Base-by-base conservation (phyloP, 2,113 vertebrate genomes). In the Shinisaurus crocodilurus region DNA sequence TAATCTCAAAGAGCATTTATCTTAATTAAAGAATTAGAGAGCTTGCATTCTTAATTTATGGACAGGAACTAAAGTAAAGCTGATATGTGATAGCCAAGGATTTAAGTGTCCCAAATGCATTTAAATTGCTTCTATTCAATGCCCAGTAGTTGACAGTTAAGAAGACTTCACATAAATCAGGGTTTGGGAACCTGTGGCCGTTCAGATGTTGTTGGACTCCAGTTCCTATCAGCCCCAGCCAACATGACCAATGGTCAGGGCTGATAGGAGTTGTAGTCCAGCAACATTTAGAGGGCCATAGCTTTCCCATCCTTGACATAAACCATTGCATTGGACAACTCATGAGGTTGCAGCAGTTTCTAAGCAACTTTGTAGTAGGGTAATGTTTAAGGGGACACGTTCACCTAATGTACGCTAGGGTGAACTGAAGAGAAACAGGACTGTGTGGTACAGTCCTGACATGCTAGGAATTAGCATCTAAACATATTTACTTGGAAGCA, bases 1-100 rank as follows among this genome's bases (percentile, higher is more conserved):
- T 72, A 70, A 88, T 95, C 87, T 92, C 92, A 90, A 10, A 82
- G 89, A 93, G 40, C 83, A 94, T 95, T 94, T 57, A 91, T 93
- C 90, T 94, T 92, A 90, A 90, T 95, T 96, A 95, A 87, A 91
- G 86, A 83, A 88, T 80, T 37, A 37, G 90, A 92, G 87, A 69
- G 69, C 83, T 81, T 85, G 72, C 37, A 1, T 27, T 88, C 15
- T 91, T 86, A 91, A 88, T 87, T 83, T 43, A 65, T 50, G 20
- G 87, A 60, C 43, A 1, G 69, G n/a, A 37, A 25, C 63, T 60
- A 67, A 70, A 60, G 16, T 2, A 5, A 89, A 90, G 82, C 34
- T 32, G 54, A 27, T 83, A 57, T 16, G 23, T 9, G 57, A 40
- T 57, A 90, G 70, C 67, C 1, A n/a, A 77, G 34, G 48, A 86